phyloP scores from a whole-genome alignment of 2,797 vertebrate genomes.

The Danio choprae region DNA sequence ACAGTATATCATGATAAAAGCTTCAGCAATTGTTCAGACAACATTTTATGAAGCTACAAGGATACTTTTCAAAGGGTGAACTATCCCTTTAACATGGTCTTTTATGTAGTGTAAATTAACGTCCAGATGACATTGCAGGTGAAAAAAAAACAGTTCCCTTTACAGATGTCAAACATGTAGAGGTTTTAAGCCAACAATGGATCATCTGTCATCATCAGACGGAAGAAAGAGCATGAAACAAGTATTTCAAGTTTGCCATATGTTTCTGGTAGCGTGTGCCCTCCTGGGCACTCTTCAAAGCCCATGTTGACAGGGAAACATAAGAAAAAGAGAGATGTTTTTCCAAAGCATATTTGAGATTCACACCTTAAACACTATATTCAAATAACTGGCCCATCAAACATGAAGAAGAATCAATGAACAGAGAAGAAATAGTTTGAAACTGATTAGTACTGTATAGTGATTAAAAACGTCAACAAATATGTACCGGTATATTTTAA shows the following conservation, averaged over 20 bases:
- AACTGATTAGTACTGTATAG: no score
- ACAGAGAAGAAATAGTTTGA: not conserved
- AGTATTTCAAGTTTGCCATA: slow-evolving; percentile 49
- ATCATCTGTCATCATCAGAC: not conserved
- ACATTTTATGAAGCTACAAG: not conserved
- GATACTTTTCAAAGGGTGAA: no score
- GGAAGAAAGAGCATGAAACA: slow-evolving; percentile 9
- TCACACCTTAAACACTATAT: not conserved
- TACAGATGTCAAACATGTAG: slow-evolving; percentile 12
- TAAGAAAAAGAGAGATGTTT: slow-evolving; percentile 30
- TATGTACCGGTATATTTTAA: not conserved
- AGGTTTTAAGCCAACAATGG: not conserved
- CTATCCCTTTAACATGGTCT: not conserved
- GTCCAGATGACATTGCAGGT: not conserved
- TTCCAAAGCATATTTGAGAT: slow-evolving; percentile 9
- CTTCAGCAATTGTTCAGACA: no score
- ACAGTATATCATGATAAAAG: no score
- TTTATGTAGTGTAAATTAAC: slow-evolving; percentile 14
- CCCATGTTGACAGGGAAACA: slow-evolving; percentile 53
- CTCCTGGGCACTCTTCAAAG: slow-evolving; percentile 35
- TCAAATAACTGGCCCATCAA: not conserved
- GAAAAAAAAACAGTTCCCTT: not conserved
- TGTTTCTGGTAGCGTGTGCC: slow-evolving; percentile 32
- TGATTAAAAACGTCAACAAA: no score
- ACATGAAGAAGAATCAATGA: not conserved